Percentiles rank a stretch among this genome's conserved stretches.
Evolutionary conservation across 2,888 invertebrate species (phyloP).

Genomic region (Anarsia innoxiella): DNA sequence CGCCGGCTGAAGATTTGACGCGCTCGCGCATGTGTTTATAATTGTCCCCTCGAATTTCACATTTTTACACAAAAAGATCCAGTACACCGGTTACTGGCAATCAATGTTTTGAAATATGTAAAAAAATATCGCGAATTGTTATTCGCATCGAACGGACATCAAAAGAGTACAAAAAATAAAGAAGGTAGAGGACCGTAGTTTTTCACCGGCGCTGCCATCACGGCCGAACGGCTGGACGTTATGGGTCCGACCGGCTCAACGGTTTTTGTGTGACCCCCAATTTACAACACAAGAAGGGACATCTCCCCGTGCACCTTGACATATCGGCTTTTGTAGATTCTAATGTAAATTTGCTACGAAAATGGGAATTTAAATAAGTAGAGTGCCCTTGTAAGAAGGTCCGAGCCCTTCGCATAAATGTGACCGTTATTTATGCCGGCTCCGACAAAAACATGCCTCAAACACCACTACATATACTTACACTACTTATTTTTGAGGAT

Average conservation of each 20-base stretch:
- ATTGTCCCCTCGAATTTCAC: constrained; percentile 68
- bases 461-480: constrained; percentile 4
- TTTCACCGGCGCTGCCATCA: constrained; percentile 58
- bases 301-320: constrained; percentile 54
- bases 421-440: constrained; percentile 59
- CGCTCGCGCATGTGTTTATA: constrained; percentile 74
- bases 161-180: constrained; percentile 52
- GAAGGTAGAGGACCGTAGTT: constrained; percentile 41
- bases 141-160: constrained; percentile 54
- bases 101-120: constrained; percentile 35
- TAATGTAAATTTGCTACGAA: constrained; percentile 72
- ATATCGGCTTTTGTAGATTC: constrained; percentile 60
- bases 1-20: constrained; percentile 75
- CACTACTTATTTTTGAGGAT: no score
- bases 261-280: constrained; percentile 74
- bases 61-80: constrained; percentile 59
- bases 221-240: constrained; percentile 64
- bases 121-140: constrained; percentile 57
- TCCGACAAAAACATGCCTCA: constrained; percentile 43
- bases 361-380: constrained; percentile 74
- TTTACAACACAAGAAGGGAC: constrained; percentile 71
- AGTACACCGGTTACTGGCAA: constrained; percentile 58
- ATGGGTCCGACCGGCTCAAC: constrained; percentile 63
- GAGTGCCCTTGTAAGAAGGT: constrained; percentile 42
- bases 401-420: constrained; percentile 58